Conservation (phyloP, 2,888 invertebrate species). For the Coelinius sp. region DNA sequence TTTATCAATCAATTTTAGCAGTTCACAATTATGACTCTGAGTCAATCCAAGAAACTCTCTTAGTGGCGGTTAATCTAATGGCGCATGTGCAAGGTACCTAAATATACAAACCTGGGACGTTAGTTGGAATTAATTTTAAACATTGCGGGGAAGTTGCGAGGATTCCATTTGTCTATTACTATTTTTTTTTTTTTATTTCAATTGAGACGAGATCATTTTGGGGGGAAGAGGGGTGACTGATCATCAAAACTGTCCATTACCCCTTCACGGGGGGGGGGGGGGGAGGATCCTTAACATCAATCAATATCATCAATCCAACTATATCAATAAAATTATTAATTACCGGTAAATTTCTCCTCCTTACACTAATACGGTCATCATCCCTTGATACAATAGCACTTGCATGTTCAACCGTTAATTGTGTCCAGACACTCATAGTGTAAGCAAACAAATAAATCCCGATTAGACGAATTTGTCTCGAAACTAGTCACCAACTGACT, state of each 20-base stretch:
- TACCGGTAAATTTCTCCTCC: slow-evolving; percentile 52
- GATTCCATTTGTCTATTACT: not conserved
- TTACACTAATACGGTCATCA: slow-evolving; percentile 74
- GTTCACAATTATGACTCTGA: slow-evolving; percentile 53
- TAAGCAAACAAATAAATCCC: not conserved
- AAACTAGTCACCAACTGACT: not conserved
- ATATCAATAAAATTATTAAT: slow-evolving; percentile 14
- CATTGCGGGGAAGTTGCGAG: slow-evolving; percentile 44
- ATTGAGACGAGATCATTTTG: not conserved
- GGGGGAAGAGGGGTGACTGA: not conserved
- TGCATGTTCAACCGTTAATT: slow-evolving; percentile 63
- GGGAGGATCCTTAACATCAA: too few relatives aligned
- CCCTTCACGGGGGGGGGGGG: too few relatives aligned
- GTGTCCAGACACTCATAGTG: slow-evolving; percentile 63
- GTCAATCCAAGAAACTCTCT: slow-evolving; percentile 57
- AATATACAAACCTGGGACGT: slow-evolving; percentile 55
- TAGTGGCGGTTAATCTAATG: slow-evolving; percentile 59
- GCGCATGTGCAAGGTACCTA: slow-evolving; percentile 56
- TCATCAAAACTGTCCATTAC: too few relatives aligned
- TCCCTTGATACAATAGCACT: slow-evolving; percentile 80
- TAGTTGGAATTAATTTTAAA: slow-evolving; percentile 63
- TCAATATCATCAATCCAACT: too few relatives aligned
- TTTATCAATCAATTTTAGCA: too few relatives aligned
- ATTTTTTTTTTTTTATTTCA: not conserved
- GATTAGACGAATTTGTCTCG: not conserved